These are phyloP conservation scores for Ciona savignyi DNA, from an alignment of 23 tunicate genomes.

Conservation along the genomic window DNA sequence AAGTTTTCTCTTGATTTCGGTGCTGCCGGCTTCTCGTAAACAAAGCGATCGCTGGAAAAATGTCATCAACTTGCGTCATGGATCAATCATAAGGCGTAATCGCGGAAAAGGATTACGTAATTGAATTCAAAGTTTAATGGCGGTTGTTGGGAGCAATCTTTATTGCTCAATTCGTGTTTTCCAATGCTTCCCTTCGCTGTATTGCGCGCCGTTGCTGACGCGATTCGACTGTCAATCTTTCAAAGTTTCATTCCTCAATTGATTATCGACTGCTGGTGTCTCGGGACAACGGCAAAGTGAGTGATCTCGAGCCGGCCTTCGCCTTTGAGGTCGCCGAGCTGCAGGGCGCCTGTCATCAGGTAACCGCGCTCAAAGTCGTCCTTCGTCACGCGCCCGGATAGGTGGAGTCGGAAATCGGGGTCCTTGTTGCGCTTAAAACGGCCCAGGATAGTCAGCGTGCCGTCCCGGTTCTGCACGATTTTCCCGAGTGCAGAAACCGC, in stretches of 20 bases:
- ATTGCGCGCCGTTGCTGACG: too few species aligned
- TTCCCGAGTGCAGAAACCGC: conserved; percentile 36
- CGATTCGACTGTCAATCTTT: too few species aligned
- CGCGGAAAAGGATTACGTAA: neutral
- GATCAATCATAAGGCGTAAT: neutral
- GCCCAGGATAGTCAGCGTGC: conserved; percentile 53
- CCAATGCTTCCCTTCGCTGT: too few species aligned
- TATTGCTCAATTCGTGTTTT: too few species aligned
- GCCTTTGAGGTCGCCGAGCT: conserved; percentile 62
- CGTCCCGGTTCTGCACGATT: conserved; percentile 67
- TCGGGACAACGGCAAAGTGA: conserved; percentile 66
- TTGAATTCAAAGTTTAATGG: neutral
- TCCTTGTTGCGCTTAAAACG: conserved; percentile 43
- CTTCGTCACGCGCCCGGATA: conserved; percentile 37
- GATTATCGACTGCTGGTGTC: conserved; percentile 12
- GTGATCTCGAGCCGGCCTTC: conserved; percentile 47
- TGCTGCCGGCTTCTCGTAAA: neutral
- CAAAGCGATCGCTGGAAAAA: neutral
- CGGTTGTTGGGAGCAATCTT: too few species aligned
- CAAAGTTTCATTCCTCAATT: conserved; percentile 20
- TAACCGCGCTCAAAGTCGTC: conserved; percentile 58
- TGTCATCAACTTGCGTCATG: neutral
- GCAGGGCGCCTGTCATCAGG: conserved; percentile 67
- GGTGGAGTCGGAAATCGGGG: conserved; percentile 64
- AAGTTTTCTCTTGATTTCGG: neutral